phyloP scores from a whole-genome alignment of 2,888 invertebrate species.

The Apocheima hispidaria region DNA sequence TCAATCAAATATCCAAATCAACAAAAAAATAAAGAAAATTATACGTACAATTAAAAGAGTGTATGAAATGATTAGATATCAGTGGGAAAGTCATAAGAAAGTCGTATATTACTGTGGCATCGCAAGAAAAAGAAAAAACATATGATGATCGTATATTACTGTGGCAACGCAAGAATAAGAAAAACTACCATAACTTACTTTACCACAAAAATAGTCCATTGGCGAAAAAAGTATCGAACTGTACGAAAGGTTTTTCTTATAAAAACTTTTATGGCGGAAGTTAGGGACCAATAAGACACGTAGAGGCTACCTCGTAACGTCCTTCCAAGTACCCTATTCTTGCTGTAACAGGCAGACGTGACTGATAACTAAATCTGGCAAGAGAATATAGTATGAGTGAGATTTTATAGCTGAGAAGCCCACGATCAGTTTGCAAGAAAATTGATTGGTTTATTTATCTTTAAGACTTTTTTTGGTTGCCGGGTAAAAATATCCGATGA shows the following conservation, averaged over 20 bases:
- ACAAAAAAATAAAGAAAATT: too few relatives aligned
- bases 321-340: slow-evolving; percentile 33
- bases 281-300: slow-evolving; percentile 35
- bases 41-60: too few relatives aligned
- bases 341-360: slow-evolving; percentile 31
- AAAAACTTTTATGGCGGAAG: slow-evolving; percentile 31
- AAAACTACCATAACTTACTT: slow-evolving; percentile 29
- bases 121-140: slow-evolving; percentile 13
- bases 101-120: neutral
- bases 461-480: too few relatives aligned
- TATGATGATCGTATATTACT: slow-evolving; percentile 27
- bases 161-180: slow-evolving; percentile 7
- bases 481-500: too few relatives aligned
- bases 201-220: slow-evolving; percentile 17
- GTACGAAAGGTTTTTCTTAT: slow-evolving; percentile 27
- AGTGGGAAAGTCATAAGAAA: slow-evolving; percentile 3
- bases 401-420: slow-evolving; percentile 5
- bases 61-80: too few relatives aligned
- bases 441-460: neutral
- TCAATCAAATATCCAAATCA: too few relatives aligned
- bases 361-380: slow-evolving; percentile 28
- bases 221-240: slow-evolving; percentile 25
- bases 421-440: slow-evolving; percentile 1
- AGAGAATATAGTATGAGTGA: slow-evolving; percentile 9
- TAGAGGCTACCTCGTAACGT: slow-evolving; percentile 27